Base-by-base conservation (phyloP, 2,113 vertebrate genomes). In the Parus major region DNA sequence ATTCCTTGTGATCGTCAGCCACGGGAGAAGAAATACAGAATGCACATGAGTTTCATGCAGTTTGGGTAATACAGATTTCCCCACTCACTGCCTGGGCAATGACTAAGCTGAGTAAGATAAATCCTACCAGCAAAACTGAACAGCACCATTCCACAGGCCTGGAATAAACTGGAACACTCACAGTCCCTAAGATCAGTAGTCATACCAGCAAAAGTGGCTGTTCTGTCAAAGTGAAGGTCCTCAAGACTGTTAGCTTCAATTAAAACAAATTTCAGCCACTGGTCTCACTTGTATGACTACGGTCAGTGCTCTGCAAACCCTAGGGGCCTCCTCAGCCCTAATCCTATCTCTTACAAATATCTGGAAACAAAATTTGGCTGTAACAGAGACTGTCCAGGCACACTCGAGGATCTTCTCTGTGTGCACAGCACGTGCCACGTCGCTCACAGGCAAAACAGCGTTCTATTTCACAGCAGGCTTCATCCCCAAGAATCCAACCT, bases 191-290 rank as follows among this genome's bases (percentile, higher is more conserved):
- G 36, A 24, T 21, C 11, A 3, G 83, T 17, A 95, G 87, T 93
- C 90, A 97, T 68, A 94, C 71, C 0, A 14, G 88, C 41, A 2
- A 94, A 94, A 86, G 79, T 88, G 90, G 50, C 86, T 94, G 70
- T 79, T 91, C 95, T 95, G 46, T 85, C 90, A 80, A 90, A 88
- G 96, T 61, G 88, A 86, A 96, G 84, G 93, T 97, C 84, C 91
- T 96, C 88, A 5, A 82, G 86, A 87, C 90, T 61, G 52, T 88
- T 73, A 96, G 69, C 93, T 92, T 85, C 88, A 84, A 70, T 92
- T 94, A 93, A 92, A 94, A 93, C 86, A 84, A 86, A 75, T 88
- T 75, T 82, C 87, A 97, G 94, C 90, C 94, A 92, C 88, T 79
- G n/a, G 22, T 83, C 86, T 96, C 83, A 70, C 63, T 69, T 80